Percentiles rank a stretch among this genome's conserved stretches.
Conservation (phyloP, 2,113 vertebrate genomes). For the Muscicapa adusta region DNA sequence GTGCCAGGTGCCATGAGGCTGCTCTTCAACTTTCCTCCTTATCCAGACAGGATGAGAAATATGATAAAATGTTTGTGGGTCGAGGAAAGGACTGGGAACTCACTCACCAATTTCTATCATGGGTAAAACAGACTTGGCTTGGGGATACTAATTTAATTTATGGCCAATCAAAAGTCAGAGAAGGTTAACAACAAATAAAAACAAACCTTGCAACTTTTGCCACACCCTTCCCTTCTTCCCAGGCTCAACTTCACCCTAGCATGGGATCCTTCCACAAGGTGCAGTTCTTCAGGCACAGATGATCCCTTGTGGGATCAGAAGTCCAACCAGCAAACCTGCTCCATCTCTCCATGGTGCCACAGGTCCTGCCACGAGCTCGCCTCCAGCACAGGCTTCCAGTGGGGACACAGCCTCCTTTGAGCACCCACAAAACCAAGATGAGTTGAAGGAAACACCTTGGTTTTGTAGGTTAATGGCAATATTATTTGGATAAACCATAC, state of each 20-base stretch:
- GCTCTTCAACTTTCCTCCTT: not conserved
- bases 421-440: not conserved
- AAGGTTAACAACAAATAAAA: not conserved
- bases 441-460: not conserved
- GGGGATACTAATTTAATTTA: not conserved
- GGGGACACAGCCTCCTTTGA: fast-evolving
- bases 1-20: not conserved
- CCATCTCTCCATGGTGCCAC: not conserved
- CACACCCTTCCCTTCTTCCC: not conserved
- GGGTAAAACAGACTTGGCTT: not conserved
- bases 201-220: not conserved
- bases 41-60: not conserved
- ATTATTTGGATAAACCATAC: not conserved
- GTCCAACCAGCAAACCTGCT: not conserved
- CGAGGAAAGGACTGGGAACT: not conserved
- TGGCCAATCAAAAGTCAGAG: not conserved
- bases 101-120: not conserved
- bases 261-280: not conserved
- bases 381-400: too few relatives aligned
- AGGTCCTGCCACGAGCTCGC: not conserved
- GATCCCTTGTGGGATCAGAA: not conserved
- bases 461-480: not conserved
- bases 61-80: not conserved
- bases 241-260: not conserved
- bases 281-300: not conserved